Evolutionary conservation across 2,888 invertebrate species (phyloP), one percentile per base, ranked within the genome.

Genomic region (Deilephila porcellus): DNA sequence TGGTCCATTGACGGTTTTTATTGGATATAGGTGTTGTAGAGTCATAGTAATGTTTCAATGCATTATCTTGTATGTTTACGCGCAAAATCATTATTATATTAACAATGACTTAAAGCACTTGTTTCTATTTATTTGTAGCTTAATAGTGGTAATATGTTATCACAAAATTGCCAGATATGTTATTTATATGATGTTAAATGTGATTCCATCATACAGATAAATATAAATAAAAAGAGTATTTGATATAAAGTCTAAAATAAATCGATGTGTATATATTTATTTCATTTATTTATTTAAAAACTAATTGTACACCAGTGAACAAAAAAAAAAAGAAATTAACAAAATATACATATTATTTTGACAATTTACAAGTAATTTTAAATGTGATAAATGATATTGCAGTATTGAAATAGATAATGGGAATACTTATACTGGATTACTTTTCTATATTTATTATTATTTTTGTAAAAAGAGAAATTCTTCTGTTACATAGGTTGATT

Each of bases 121-220:
- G 25, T 25, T 45, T 52, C 52, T 52, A 52, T 67, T 25, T 14
- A 25, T 67, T 52, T 52, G 17, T 17, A 67, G 25, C 14, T 67
- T 67, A 67, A 67, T 67, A 67, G 52, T 4, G 25, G 52, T 6
- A 67, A 25, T 67, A 45, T 67, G 45, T 67, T 67, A 67, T 25
- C 52, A 6, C n/a, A 8, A 67, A 25, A 52, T 67, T 17, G 45
- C 70, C n/a, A 17, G 45, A n/a, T 60, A 60, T 17, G 52, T 45
- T 64, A n/a, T 64, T 20, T 29, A 67, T 52, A 52, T 67, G 25
- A 25, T 67, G 52, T 67, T 67, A 29, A 52, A 52, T 45, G 52
- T 25, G 52, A 14, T 45, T 67, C 37, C 20, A 17, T 20, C 14
- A 45, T 25, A 37, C 14, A 17, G 52, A 34, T 63, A 25, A 52